Percentiles rank a stretch among this genome's conserved stretches.
Conservation (phyloP, 2,888 invertebrate genomes). For the Poecilus cupreus region DNA sequence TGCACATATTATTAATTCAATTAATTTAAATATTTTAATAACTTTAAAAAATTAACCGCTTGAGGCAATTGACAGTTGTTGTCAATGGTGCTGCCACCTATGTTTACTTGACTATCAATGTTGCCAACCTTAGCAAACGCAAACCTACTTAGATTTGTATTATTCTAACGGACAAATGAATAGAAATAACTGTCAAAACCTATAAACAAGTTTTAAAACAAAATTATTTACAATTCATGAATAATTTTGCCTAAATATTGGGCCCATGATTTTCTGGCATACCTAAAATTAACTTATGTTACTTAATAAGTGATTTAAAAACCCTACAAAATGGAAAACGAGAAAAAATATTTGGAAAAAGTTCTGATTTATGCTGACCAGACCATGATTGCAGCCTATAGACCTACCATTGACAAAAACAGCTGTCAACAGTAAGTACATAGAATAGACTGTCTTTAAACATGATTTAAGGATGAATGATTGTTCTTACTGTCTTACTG, state of each 20-base stretch:
- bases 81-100: not conserved
- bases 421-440: slow-evolving; percentile 4
- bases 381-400: not conserved
- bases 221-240: slow-evolving; percentile 33
- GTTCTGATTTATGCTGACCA: not conserved
- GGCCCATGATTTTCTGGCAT: slow-evolving; percentile 34
- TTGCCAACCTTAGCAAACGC: slow-evolving; percentile 11
- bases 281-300: slow-evolving; percentile 15
- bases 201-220: not conserved
- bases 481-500: too few species aligned
- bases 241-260: not conserved
- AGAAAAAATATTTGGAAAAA: slow-evolving; percentile 24
- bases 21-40: slow-evolving; percentile 51
- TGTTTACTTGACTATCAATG: too few species aligned
- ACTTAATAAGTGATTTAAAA: not conserved
- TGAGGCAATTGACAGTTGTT: slow-evolving; percentile 15
- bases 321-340: not conserved
- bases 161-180: not conserved
- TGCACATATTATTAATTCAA: not conserved
- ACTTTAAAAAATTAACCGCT: slow-evolving; percentile 49
- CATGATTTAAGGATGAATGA: too few species aligned
- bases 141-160: not conserved
- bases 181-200: not conserved
- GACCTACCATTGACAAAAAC: slow-evolving; percentile 1
- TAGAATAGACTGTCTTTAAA: not conserved